Evolutionary conservation across 2,888 invertebrate genomes (phyloP), one percentile per base, ranked within the genome.

Genomic region (Baccha elongata): DNA sequence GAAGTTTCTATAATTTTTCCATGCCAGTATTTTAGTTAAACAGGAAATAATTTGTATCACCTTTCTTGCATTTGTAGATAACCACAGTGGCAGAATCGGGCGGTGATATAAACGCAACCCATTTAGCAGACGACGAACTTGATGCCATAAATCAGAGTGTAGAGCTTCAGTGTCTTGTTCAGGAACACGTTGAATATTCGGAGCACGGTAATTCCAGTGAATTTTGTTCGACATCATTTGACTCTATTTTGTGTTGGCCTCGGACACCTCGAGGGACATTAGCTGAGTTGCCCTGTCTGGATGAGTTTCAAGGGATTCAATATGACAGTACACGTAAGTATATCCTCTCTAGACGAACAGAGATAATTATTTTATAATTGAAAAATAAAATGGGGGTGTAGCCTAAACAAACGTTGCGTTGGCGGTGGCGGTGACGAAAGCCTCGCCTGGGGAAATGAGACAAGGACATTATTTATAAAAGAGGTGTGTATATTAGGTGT

Each of bases 271-370:
- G 93, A 81, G 94, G 94, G 84, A 93, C 94, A 0, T 89, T 93
- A 58, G 95, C 95, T 1, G 91, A 93, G 23, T 93, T 96, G 85
- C 93, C 94, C 53, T 97, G 97, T 89, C 95, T 97, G 88, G 93
- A 93, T 52, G 94, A 96, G 87, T 92, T 97, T 73, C 93, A 94
- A 86, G 96, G 95, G 76, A 93, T 96, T 72, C 93, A 92, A 85
- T 97, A 97, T 88, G 97, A 97, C 88, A 94, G 94, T 84, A 93
- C 95, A 88, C 94, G 97, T 97, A 91, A 96, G 96, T 95, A 86
- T 95, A 86, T 64, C 46, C 19, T 8, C 4, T 0, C 50, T 44
- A 44, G 58, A 46, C 21, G 7, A n/a, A 53, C 55, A 42, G 42
- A 13, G 35, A 37, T 53, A 62, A 46, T 26, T 60, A n/a, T 17